phyloP scores from a whole-genome alignment of 1,140 invertebrate species.

The Copidosoma floridanum region DNA sequence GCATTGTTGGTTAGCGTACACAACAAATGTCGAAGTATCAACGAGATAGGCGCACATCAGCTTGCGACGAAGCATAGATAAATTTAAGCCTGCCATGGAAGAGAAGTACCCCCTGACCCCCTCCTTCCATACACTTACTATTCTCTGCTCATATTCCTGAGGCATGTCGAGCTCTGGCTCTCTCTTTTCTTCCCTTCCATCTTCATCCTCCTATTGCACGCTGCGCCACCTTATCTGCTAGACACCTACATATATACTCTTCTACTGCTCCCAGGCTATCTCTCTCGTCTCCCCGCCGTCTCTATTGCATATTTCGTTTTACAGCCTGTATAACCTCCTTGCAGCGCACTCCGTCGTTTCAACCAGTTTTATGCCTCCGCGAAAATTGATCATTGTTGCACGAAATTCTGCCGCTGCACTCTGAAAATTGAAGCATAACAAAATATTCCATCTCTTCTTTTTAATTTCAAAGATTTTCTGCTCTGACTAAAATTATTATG shows the following conservation, averaged over 20 bases:
- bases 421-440: too few relatives aligned
- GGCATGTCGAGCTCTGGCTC: too few relatives aligned
- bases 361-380: too few relatives aligned
- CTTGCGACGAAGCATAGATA: slow-evolving; percentile 1
- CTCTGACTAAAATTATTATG: too few relatives aligned
- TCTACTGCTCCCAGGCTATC: slow-evolving; percentile 23
- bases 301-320: slow-evolving; percentile 46
- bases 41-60: background rate
- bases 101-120: background rate
- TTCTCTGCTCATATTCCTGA: background rate
- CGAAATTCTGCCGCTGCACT: too few relatives aligned
- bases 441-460: too few relatives aligned
- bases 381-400: too few relatives aligned
- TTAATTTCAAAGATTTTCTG: too few relatives aligned
- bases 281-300: slow-evolving; percentile 25
- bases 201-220: slow-evolving; percentile 1
- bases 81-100: slow-evolving; percentile 12
- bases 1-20: too few relatives aligned
- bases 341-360: background rate
- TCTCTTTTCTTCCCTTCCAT: too few relatives aligned
- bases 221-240: background rate
- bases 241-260: too few relatives aligned
- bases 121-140: background rate
- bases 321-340: slow-evolving; percentile 35
- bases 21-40: background rate